A percentile compares a stretch with the other conserved stretches of the same genome.
phyloP scores from a whole-genome alignment of 2,113 vertebrate genomes.

The Brachirus orientalis region DNA sequence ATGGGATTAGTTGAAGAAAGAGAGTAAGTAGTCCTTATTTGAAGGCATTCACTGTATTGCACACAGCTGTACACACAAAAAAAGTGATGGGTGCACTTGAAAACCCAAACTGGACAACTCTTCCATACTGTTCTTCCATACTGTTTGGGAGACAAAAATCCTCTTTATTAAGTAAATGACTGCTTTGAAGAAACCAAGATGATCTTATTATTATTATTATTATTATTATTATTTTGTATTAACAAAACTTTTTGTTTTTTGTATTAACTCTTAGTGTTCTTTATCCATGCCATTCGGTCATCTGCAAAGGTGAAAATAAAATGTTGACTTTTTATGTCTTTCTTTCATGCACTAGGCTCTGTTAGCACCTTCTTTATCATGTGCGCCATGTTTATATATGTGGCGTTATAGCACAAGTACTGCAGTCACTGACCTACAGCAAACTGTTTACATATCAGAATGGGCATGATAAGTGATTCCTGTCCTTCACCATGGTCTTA shows the following conservation, averaged over 20 bases:
- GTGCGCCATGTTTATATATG: conserved; percentile 67
- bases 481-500: conserved; percentile 44
- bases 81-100: neutral
- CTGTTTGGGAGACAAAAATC: too few species aligned
- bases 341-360: conserved; percentile 29
- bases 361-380: conserved; percentile 79
- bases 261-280: too few species aligned
- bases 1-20: too few species aligned
- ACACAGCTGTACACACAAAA: neutral
- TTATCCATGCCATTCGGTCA: neutral
- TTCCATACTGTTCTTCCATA: too few species aligned
- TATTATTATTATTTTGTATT: too few species aligned
- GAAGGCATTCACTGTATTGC: neutral
- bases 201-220: too few species aligned
- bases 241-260: too few species aligned
- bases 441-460: conserved; percentile 65
- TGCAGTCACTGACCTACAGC: conserved; percentile 66
- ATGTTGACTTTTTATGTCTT: conserved; percentile 24
- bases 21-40: neutral
- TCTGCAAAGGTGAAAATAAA: conserved; percentile 11
- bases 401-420: conserved; percentile 48
- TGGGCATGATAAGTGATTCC: conserved; percentile 53
- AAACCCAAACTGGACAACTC: too few species aligned
- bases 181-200: neutral
- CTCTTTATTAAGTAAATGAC: neutral